phyloP scores from a whole-genome alignment of 1,140 invertebrate species.

The Bombus ignitus region DNA sequence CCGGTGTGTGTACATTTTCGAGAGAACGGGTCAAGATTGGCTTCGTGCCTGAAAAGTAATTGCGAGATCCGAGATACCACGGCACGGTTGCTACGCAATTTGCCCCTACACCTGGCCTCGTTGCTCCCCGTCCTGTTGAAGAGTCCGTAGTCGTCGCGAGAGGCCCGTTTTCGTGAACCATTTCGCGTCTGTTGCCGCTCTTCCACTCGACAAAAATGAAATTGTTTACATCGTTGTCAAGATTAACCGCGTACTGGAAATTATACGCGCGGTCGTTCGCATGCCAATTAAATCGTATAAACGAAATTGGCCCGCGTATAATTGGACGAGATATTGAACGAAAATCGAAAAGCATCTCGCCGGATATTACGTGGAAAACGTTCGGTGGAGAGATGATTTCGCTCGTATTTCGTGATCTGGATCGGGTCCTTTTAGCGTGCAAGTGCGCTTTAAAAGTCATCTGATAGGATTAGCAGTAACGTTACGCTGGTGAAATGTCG shows the following conservation, averaged over 20 bases:
- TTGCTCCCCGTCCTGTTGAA: background rate
- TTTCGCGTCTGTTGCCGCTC: too few relatives aligned
- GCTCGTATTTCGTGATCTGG: background rate
- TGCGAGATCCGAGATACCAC: slow-evolving; percentile 53
- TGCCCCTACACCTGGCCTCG: slow-evolving; percentile 48
- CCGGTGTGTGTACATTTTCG: slow-evolving; percentile 26
- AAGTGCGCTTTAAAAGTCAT: background rate
- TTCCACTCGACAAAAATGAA: background rate
- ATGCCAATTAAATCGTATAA: slow-evolving; percentile 43
- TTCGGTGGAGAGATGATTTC: background rate
- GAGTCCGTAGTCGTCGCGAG: background rate
- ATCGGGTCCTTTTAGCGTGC: background rate
- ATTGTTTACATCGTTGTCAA: slow-evolving; percentile 39
- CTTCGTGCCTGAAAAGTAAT: slow-evolving; percentile 47
- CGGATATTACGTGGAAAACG: background rate
- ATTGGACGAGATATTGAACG: slow-evolving; percentile 2
- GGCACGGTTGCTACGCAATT: slow-evolving; percentile 40
- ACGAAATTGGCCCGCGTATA: slow-evolving; percentile 23
- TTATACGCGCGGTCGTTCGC: slow-evolving; percentile 13
- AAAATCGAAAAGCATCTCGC: background rate
- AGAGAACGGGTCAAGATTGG: slow-evolving; percentile 48
- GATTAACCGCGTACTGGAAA: slow-evolving; percentile 22
- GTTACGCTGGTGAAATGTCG: background rate
- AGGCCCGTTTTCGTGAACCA: background rate
- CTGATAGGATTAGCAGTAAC: background rate